Evolutionary conservation across 2,113 vertebrate genomes (phyloP), one percentile per base, ranked within the genome.

Genomic region (Suncus etruscus): DNA sequence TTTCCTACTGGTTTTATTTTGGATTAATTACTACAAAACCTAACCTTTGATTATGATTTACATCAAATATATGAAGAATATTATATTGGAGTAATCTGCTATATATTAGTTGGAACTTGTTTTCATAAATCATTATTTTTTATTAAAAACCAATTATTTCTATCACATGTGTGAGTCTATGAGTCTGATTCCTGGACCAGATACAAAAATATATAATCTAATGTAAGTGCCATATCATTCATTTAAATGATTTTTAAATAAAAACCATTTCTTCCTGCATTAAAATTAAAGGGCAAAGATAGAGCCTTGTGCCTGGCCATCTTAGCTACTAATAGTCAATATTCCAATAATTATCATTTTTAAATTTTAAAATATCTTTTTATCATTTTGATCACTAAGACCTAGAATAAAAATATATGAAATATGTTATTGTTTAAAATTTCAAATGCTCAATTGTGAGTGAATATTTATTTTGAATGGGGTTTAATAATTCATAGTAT

Each of bases 41-140:
- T 90, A 92, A 81, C 58, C 68, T 80, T 75, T 88, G 47, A 76
- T 22, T 24, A 8, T 63, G 16, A 47, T 91, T 50, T 58, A 69
- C 15, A 80, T 72, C 4, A 79, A 85, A 86, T 50, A 47, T 6
- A 85, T n/a, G 1, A 83, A 77, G 47, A 94, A 63, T 84, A 54
- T 74, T 91, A 91, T 92, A 31, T 77, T 18, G 29, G 68, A 3
- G 32, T 70, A 84, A 84, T 50, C 92, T 87, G 8, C 50, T 69
- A 86, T 29, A 3, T 88, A 39, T 54, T 89, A 24, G 0, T 63
- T 77, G 32, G 14, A 85, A 14, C 6, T 79, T 79, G 9, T 63
- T 48, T 84, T 82, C 14, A 51, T 65, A 58, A 50, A 66, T 92
- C 22, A 82, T 29, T 54, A 32, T 72, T 69, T 32, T 65, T 87